Conservation (phyloP, 2,797 vertebrate species). For the Euphonia xanthogaster region DNA sequence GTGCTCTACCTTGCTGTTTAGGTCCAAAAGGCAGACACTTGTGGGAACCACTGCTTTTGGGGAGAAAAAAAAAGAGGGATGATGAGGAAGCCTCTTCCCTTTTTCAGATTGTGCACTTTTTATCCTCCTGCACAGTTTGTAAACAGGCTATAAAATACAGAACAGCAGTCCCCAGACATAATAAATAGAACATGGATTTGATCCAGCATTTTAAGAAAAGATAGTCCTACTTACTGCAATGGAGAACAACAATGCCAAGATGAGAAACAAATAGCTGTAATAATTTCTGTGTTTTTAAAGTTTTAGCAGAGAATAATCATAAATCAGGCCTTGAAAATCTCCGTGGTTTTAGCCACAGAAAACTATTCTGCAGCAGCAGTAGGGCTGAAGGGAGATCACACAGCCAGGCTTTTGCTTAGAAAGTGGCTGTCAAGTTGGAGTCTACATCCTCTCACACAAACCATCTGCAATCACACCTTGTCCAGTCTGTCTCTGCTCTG, state of each 20-base stretch:
- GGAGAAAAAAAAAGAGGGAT: not conserved
- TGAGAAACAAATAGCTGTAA: slow-evolving; percentile 42
- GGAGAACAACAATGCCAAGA: slow-evolving; percentile 28
- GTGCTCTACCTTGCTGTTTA: slow-evolving; percentile 7
- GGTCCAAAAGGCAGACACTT: not conserved
- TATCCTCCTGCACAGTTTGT: not conserved
- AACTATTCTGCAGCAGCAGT: not conserved
- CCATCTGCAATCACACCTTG: not conserved
- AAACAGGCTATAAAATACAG: slow-evolving; percentile 51
- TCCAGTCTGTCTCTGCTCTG: not conserved
- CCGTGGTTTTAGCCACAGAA: not conserved
- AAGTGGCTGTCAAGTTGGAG: not conserved
- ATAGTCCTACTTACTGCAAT: slow-evolving; percentile 48
- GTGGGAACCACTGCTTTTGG: not conserved
- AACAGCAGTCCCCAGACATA: not conserved
- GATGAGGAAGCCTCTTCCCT: not conserved
- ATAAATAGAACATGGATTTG: slow-evolving; percentile 44
- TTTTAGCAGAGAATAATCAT: slow-evolving; percentile 26
- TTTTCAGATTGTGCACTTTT: not conserved
- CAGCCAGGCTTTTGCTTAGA: not conserved
- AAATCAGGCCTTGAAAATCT: slow-evolving; percentile 29
- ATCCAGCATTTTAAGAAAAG: slow-evolving; percentile 49
- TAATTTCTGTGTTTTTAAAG: slow-evolving; percentile 42
- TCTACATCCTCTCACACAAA: not conserved
- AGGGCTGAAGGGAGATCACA: not conserved